Evolutionary conservation across 1,140 invertebrate species (phyloP), one percentile per base, ranked within the genome.

Genomic region (Caenorhabditis tropicalis): DNA sequence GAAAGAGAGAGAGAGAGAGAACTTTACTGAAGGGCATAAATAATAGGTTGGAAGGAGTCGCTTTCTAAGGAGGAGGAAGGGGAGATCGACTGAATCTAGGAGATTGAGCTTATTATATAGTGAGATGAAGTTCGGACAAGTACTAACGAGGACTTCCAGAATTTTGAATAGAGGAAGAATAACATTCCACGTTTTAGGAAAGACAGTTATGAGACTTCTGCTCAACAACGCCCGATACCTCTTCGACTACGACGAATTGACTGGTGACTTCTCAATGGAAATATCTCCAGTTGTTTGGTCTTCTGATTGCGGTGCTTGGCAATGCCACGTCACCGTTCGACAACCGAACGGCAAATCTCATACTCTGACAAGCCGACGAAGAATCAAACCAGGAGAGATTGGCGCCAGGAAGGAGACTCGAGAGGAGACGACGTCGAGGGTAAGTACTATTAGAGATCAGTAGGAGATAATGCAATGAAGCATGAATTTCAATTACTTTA

Each of bases 251-350:
- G 82, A 86, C n/a, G 85, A 86, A 31, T 31, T 86, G 0, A 85
- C 85, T 24, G 85, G 85, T 19, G 82, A 85, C 27, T 86, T 86
- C 56, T 48, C 82, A 0, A 86, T 86, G 85, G 85, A 86, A 82
- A 86, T 86, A 15, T 51, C 21, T 12, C 85, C 85, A 31, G 85
- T 86, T 33, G 29, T 58, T 36, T 48, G 46, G 58, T 49, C 58
- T 6, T 36, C 51, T 19, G 85, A 86, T 51, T 31, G 31, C 12
- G 85, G 85, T 24, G 60, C 70, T 12, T 86, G 85, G 85, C 85
- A 86, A 43, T 86, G 85, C 43, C 82, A 85, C 33, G 82, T 86
- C 31, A 85, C 83, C 9, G 82, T 84, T 33, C 36, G 85, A 12
- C 85, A 84, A 43, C 10, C 33, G 3, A 21, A 84, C 9, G 82